These are phyloP conservation scores for Galeopterus variegatus DNA, from an alignment of 2,113 vertebrate genomes.

Conservation along the genomic window DNA sequence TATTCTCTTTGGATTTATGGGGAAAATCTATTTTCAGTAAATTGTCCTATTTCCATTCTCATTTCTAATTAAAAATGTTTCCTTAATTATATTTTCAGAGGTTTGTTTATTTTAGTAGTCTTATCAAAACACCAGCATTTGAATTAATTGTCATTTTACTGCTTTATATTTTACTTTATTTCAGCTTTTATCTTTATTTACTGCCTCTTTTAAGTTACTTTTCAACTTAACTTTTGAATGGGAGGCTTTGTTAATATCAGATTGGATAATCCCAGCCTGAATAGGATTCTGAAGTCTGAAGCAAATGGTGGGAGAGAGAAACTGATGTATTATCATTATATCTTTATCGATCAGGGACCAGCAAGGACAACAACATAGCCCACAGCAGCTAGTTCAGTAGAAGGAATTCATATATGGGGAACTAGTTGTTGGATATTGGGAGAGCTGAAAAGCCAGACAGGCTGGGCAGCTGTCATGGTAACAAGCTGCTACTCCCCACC, in stretches of 20 bases:
- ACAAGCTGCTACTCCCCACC: not conserved
- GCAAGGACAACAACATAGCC: not conserved
- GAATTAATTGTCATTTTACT: conserved; percentile 50
- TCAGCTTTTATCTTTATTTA: conserved; percentile 67
- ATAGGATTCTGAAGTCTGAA: conserved; percentile 7
- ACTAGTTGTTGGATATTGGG: not conserved
- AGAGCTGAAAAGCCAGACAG: not conserved
- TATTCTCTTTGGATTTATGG: conserved; percentile 70
- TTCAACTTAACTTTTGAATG: conserved; percentile 53
- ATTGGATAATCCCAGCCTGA: conserved; percentile 29
- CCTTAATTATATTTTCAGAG: conserved; percentile 72
- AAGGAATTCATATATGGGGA: not conserved
- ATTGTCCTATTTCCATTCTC: conserved; percentile 66
- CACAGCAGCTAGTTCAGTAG: not conserved
- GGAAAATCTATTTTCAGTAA: conserved; percentile 62
- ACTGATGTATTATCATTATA: not conserved
- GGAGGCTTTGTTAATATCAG: conserved; percentile 53
- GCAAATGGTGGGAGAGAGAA: not conserved
- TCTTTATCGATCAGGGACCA: not conserved
- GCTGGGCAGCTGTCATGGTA: not conserved
- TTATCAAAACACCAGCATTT: conserved; percentile 70
- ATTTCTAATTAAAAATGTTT: conserved; percentile 79
- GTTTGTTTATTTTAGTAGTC: conserved; percentile 67
- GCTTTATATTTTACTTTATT: conserved; percentile 50
- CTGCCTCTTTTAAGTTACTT: conserved; percentile 43